phyloP scores from a whole-genome alignment of 2,797 vertebrate species.

The Poecilia wingei region DNA sequence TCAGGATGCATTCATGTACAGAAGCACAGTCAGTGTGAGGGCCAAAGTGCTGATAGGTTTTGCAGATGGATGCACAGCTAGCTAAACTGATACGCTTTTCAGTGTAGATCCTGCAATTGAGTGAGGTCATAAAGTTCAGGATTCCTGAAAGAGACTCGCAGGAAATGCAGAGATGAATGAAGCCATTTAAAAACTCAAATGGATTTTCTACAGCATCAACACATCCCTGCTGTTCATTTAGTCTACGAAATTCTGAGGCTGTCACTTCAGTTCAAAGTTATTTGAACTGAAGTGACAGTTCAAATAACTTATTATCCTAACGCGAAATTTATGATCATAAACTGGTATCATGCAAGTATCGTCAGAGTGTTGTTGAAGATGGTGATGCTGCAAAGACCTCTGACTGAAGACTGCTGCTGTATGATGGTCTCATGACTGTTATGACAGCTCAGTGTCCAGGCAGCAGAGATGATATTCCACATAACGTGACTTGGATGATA shows the following conservation, averaged over 20 bases:
- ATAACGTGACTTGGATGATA: too few species aligned
- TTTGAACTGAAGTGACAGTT: too few species aligned
- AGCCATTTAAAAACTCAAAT: neutral
- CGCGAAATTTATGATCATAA: too few species aligned
- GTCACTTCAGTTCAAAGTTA: neutral
- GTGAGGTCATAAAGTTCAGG: neutral
- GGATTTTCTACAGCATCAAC: neutral
- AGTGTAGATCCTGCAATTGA: neutral
- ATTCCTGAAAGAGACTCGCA: neutral
- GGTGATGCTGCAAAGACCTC: too few species aligned
- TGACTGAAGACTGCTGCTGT: too few species aligned
- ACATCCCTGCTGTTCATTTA: neutral
- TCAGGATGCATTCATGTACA: neutral
- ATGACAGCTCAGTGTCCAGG: too few species aligned
- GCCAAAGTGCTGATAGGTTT: neutral
- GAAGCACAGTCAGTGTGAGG: neutral
- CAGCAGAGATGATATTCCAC: too few species aligned
- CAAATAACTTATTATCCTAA: too few species aligned
- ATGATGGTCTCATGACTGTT: too few species aligned
- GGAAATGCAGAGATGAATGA: neutral
- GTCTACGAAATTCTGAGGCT: neutral
- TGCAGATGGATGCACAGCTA: neutral
- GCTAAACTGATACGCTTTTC: neutral
- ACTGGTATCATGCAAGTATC: too few species aligned
- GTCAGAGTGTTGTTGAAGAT: too few species aligned